Conservation (phyloP, 23 tunicate genomes). For the Pegea sp. region DNA sequence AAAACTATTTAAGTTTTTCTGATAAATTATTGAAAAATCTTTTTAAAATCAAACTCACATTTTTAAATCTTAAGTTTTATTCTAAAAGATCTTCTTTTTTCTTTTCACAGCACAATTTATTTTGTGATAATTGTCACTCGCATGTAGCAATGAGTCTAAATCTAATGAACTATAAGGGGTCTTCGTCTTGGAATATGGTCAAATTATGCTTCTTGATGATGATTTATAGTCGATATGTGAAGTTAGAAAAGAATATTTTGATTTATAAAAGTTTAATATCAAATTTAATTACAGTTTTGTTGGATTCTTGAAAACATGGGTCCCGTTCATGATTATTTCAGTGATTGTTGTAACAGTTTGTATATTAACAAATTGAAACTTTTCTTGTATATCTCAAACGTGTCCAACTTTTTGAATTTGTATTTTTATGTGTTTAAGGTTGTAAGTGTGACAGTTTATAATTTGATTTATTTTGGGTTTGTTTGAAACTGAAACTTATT, state of each 20-base stretch:
- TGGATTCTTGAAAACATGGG: conserved; percentile 90
- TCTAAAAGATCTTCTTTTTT: neutral
- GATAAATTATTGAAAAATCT: no score
- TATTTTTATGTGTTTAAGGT: no score
- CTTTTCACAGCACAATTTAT: conserved; percentile 59
- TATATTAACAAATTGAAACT: no score
- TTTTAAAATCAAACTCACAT: neutral
- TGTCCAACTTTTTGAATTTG: no score
- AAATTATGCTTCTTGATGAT: conserved; percentile 86
- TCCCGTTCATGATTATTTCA: conserved; percentile 71
- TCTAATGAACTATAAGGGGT: conserved; percentile 76
- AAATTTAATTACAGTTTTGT: conserved; percentile 62
- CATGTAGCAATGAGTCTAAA: conserved; percentile 93
- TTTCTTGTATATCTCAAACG: no score
- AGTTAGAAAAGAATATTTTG: conserved; percentile 16
- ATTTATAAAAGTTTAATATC: no score
- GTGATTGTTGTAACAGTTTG: no score
- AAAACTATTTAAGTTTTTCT: no score
- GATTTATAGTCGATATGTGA: conserved; percentile 72
- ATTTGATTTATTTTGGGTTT: no score
- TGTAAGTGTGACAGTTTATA: no score
- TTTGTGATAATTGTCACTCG: conserved; percentile 96
- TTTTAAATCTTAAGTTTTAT: neutral
- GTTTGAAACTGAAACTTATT: no score
- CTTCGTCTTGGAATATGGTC: conserved; percentile 90